Evolutionary conservation across 2,888 invertebrate species (phyloP), one percentile per base, ranked within the genome.

Genomic region (Phymatocera aterrima): DNA sequence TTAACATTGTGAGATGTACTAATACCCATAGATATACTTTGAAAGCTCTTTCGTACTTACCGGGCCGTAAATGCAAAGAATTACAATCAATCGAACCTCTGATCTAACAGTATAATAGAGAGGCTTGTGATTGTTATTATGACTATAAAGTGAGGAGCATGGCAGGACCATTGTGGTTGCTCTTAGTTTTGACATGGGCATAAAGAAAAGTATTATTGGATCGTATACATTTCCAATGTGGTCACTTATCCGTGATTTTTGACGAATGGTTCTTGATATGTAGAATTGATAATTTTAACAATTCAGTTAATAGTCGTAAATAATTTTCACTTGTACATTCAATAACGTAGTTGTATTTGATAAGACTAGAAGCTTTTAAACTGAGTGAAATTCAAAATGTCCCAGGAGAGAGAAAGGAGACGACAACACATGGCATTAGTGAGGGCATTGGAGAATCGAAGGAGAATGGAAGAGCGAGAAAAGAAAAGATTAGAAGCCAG

Each of bases 381-480:
- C 51, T 72, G 18, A 72, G n/a, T 51, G 5, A 72, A 21, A 18
- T 51, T 51, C 8, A 31, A 43, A 75, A 75, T 78, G 80, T 82
- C 84, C 72, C 84, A 97, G 97, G 97, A 98, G 89, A 93, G 97
- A 51, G 98, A 98, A 90, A 92, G 98, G 84, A 93, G 97, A 85
- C 93, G 97, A 28, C 98, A 98, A 87, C 98, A 98, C 90, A 96
- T 97, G 92, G 93, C 97, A 0, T 92, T 98, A 80, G 96, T 98
- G 64, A 95, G 97, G 37, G 96, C 97, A 70, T 90, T 98, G 80
- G 98, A 98, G 89, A 94, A 95, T 80, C 93, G 98, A 24, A 94
- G 97, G 83, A 94, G 97, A 86, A 95, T 96, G 91, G 98, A 98
- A 88, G 98, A 97, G 85, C 93, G 96, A 10, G 97, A 97, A 88